Base-by-base conservation (phyloP, 2,113 vertebrate genomes). In the Chionomys nivalis region DNA sequence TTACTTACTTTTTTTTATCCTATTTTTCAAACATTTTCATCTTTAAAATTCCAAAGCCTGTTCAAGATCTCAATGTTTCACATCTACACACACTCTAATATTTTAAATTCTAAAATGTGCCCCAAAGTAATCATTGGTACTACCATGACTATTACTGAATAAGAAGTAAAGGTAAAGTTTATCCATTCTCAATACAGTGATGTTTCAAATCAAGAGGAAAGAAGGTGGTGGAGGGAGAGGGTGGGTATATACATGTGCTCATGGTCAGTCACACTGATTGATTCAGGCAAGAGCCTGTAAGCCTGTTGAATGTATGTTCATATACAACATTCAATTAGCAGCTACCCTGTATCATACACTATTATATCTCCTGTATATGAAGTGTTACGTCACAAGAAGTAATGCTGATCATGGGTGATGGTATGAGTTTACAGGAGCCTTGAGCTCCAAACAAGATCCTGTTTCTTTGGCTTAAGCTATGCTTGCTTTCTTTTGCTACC, bases 151-250 rank as follows among this genome's bases (percentile, higher is more conserved):
- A 28, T 26, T 91, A 36, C 21, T 87, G 2, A 89, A 68, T 68
- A 83, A 11, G 47, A 83, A 11, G 47, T 93, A 73, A 87, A 76
- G 31, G 58, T 68, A 77, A 33, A 31, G 91, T 55, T 78, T 61
- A 85, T 63, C 96, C 66, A 78, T 70, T 94, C 68, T 92, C 65
- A 87, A 93, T 47, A 49, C 7, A 58, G 66, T 79, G 14, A 3
- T 47, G n/a, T 6, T 2, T 94, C 83, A 90, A 11, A 75, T 89
- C 23, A 76, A 95, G 17, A 88, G 65, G 52, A 63, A 24, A 23
- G 36, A n/a, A 58, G 58, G 19, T 21, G 58, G 58, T 1, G 19
- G 16, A 72, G 70, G 19, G 7, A 72, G 36, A 9, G 10, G 7
- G n/a, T n/a, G 3, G 19, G 58, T 58, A 58, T 58, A 58, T 58